Percentiles rank a stretch among this genome's conserved stretches.
Conservation (phyloP, 2,888 invertebrate genomes). For the Standfussiana lucernea region DNA sequence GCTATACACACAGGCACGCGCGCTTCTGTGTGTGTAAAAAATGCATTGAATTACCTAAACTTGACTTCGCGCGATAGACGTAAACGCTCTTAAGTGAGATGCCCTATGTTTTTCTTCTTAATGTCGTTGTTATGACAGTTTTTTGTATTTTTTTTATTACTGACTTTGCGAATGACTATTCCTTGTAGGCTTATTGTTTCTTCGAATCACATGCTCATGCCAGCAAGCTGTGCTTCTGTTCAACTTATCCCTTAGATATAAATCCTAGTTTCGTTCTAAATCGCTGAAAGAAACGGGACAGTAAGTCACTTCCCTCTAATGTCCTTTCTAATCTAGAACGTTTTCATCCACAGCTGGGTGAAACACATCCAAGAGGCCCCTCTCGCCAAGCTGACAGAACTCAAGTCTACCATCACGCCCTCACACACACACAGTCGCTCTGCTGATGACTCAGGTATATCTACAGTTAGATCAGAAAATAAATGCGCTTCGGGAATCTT, state of each 20-base stretch:
- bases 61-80: too few relatives aligned
- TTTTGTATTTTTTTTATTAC: too few relatives aligned
- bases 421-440: slow-evolving; percentile 79
- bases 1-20: too few relatives aligned
- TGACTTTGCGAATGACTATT: neutral
- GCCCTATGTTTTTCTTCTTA: neutral
- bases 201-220: neutral
- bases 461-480: neutral
- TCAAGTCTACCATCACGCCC: slow-evolving; percentile 78
- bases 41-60: too few relatives aligned
- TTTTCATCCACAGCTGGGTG: slow-evolving; percentile 80
- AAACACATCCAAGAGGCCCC: slow-evolving; percentile 85
- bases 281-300: too few relatives aligned
- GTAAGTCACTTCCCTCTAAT: neutral
- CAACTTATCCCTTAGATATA: neutral
- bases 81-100: too few relatives aligned
- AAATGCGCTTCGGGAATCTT: neutral
- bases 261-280: neutral
- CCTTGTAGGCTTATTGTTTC: neutral
- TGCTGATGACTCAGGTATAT: slow-evolving; percentile 82
- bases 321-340: neutral
- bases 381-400: slow-evolving; percentile 82
- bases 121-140: too few relatives aligned
- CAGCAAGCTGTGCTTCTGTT: neutral
- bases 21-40: too few relatives aligned